phyloP scores from a whole-genome alignment of 1,140 invertebrate genomes.

The Sweltsa coloradensis region DNA sequence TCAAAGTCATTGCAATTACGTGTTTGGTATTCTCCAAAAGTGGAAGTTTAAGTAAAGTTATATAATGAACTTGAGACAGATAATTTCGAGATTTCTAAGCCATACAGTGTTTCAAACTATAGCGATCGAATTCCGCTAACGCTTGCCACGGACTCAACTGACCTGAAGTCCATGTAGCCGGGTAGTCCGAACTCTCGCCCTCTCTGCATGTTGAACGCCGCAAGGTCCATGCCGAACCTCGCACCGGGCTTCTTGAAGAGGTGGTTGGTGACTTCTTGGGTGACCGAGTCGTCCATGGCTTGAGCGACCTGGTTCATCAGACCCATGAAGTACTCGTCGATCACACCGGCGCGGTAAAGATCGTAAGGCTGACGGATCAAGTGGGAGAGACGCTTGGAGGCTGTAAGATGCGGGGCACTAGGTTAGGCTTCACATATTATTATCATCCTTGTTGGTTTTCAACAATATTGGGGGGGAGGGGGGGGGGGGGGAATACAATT shows the following conservation, averaged over 20 bases:
- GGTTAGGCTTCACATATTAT: background rate
- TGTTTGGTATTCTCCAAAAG: background rate
- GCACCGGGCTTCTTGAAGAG: constrained; percentile 80
- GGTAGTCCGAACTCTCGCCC: constrained; percentile 85
- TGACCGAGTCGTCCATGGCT: constrained; percentile 89
- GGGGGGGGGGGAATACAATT: too few relatives aligned
- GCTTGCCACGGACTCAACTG: constrained; percentile 8
- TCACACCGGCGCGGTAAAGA: constrained; percentile 76
- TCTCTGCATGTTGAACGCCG: constrained; percentile 89
- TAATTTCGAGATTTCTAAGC: background rate
- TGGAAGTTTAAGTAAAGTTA: background rate
- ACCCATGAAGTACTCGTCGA: constrained; percentile 88
- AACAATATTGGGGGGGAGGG: too few relatives aligned
- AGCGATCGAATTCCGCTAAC: background rate
- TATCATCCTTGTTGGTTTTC: too few relatives aligned
- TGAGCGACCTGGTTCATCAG: constrained; percentile 89
- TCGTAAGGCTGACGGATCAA: constrained; percentile 80
- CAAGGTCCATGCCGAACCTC: constrained; percentile 79
- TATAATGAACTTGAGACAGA: background rate
- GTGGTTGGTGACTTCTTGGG: constrained; percentile 83
- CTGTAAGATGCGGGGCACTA: constrained; percentile 33
- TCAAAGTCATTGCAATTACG: too few relatives aligned
- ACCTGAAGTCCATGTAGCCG: constrained; percentile 80
- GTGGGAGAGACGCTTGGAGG: constrained; percentile 78
- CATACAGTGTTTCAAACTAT: background rate